Base-by-base conservation (phyloP, 2,113 vertebrate genomes). In the Alces alces region DNA sequence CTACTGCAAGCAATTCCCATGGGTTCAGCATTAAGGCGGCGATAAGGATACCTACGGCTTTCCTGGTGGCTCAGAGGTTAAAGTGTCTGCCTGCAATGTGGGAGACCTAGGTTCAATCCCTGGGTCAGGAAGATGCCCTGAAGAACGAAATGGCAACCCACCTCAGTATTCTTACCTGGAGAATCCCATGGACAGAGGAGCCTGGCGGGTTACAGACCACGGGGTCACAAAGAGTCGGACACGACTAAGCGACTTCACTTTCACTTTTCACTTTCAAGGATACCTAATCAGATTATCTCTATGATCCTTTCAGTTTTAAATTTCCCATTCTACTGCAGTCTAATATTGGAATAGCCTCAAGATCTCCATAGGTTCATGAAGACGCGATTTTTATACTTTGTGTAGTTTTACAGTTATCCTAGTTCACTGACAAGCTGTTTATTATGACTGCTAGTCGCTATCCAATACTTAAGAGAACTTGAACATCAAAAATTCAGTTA, bases 401-500 rank as follows among this genome's bases (percentile, higher is more conserved):
- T 36, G 66, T 66, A 87, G 33, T 94, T 96, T 88, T 88, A 95
- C 30, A 95, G 57, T 43, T 85, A 84, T 85, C 84, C 66, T 92
- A 89, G 52, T 86, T 94, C 58, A 89, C 52, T 80, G 84, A 58
- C 84, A 92, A 94, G 86, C 60, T 70, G 27, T 89, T 66, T 79
- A 79, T 39, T 94, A 78, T 17, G 45, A 89, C 45, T 86, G 43
- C 30, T 91, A 79, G 25, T 33, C 88, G 83, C 64, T 92, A 36
- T 80, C 36, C 30, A 96, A 91, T 55, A 88, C n/a, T 94, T 92
- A 36, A 60, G 10, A 87, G 52, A 58, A 89, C 30, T 91, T 78
- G 84, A 93, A 58, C 30, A 86, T 95, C 36, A 96, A 73, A 96
- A 95, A 57, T 61, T 93, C 43, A 95, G 39, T 70, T 76, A 88